Evolutionary conservation across 1,140 invertebrate species (phyloP), one percentile per base, ranked within the genome.

Genomic region (Oryctes rhinoceros): DNA sequence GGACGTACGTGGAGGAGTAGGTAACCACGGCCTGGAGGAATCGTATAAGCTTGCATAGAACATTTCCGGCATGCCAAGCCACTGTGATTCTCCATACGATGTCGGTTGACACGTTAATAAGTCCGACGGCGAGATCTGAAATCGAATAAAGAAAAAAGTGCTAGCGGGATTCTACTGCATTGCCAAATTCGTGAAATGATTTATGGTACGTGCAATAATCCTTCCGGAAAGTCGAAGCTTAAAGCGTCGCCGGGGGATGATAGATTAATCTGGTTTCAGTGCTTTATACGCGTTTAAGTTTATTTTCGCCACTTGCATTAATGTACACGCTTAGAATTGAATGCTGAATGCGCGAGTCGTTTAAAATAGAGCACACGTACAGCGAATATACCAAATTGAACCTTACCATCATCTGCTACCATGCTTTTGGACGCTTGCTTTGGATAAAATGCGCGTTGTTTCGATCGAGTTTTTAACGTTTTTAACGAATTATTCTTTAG

Each of bases 1-100:
- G 90, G 6, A 98, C 96, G 85, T 98, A 98, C 0, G 96, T 98
- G 1, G 97, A 98, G 5, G 96, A 96, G 87, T 97, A 98, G 47
- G 96, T 97, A 39, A 97, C 96, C 37, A 97, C 91, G 0, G 92
- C 92, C 90, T 96, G 91, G 80, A 94, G 90, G 87, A 95, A 97
- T 84, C 92, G 93, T 85, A 95, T 94, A 81, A 95, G 87, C 89
- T 97, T 97, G 89, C 96, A 97, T 83, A 94, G 94, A n/a, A 95
- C 87, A 85, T 97, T 96, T 9, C 96, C 96, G 0, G 95, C 94
- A 78, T 96, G 90, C 94, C 95, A 97, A 0, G 93, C 90, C 49
- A 97, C 93, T 3, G 95, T 96, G 47, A 93, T 93, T 85, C 94
- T 93, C 94, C 96, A 96, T 59, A 96, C 91, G 75, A 97, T 96